Evolutionary conservation across 2,888 invertebrate genomes (phyloP).

Genomic region (Ceramica pisi): DNA sequence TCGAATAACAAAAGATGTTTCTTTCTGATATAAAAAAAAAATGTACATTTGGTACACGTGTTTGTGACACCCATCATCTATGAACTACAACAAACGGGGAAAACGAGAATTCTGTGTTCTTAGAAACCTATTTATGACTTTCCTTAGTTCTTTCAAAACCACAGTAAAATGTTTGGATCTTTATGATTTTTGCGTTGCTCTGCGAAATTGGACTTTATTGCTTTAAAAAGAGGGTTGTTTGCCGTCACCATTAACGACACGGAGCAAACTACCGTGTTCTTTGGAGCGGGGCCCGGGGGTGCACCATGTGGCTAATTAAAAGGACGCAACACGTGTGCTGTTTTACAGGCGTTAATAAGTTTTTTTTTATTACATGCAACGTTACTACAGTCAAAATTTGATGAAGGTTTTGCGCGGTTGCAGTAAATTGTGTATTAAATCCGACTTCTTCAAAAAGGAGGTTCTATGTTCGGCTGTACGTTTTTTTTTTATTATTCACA

Average conservation of each 20-base stretch:
- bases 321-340: conserved; percentile 14
- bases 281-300: conserved; percentile 11
- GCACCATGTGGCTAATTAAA: conserved; percentile 23
- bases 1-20: conserved; percentile 20
- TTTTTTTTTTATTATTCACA: too few species aligned
- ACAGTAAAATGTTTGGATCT: background rate
- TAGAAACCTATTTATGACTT: conserved; percentile 17
- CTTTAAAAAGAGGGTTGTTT: background rate
- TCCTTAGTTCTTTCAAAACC: conserved; percentile 5
- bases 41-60: background rate
- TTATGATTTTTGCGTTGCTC: conserved; percentile 3
- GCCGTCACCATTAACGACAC: background rate
- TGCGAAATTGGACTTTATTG: conserved; percentile 7
- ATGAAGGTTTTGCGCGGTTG: background rate
- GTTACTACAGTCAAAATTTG: background rate
- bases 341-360: background rate
- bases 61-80: conserved; percentile 27
- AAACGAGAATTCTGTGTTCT: conserved; percentile 19
- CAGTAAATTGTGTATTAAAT: too few species aligned
- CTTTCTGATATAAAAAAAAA: conserved; percentile 12
- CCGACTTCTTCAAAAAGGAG: too few species aligned
- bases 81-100: conserved; percentile 25
- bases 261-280: background rate
- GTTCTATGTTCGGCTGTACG: too few species aligned
- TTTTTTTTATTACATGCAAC: conserved; percentile 2